Evolutionary conservation across 2,113 vertebrate genomes (phyloP), one percentile per base, ranked within the genome.

Genomic region (Rhynchopsitta pachyrhyncha): DNA sequence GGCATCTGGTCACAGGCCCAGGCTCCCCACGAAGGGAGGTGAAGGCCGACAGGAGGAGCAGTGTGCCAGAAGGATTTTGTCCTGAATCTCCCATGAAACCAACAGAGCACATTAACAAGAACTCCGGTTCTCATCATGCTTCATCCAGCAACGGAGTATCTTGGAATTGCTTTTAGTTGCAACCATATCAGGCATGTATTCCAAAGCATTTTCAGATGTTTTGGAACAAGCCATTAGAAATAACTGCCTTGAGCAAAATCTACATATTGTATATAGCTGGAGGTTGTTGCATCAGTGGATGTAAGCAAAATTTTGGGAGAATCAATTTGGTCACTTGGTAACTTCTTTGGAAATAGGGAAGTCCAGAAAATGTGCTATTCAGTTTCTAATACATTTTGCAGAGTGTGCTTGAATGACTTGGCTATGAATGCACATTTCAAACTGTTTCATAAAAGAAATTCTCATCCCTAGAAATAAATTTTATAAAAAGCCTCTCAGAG

Each of bases 211-310:
- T 77, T 86, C 75, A 86, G 35, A 53, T 31, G 17, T 89, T 81
- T 83, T 69, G 50, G 41, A 81, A 83, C 5, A 63, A 64, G 13
- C 3, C 27, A 62, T 91, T 44, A 55, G 90, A 94, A 92, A 69
- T 52, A 92, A 83, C 37, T 60, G 37, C 27, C 52, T 31, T n/a
- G 17, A 39, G 41, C 17, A 82, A 76, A 86, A 77, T 8, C 28
- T 22, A n/a, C 0, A 0, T 27, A 19, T 46, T 62, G 37, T n/a
- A 3, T 19, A 25, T 6, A 79, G 35, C 16, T 76, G 27, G 35
- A 69, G 59, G 76, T 35, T 66, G 19, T 41, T 50, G 25, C 50
- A 70, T 49, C 39, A 67, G 17, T 67, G 22, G 7, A 49, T 11
- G 13, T 35, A 55, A 74, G 41, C 11, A 86, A 19, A 84, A 20